These are phyloP conservation scores for zebrafish (Danio rerio) DNA, from an alignment of 2,113 vertebrate genomes.

Conservation along the genomic window GRCz12tu NC_133190.1:41913501-41914000, in stretches of 20 bases:
- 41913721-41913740: too few species aligned
- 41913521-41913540: not conserved
- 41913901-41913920: not conserved
- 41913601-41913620: not conserved
- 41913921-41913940: not conserved
- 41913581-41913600: too few species aligned
- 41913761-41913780: not conserved
- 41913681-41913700: too few species aligned
- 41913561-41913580: not conserved
- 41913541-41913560: not conserved
- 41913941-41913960: not conserved
- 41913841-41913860: too few species aligned
- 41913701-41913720: too few species aligned
- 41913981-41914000: conserved; percentile 95
- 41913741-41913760: too few species aligned
- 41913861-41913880: too few species aligned
- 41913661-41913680: too few species aligned
- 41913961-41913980: conserved; percentile 72
- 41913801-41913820: not conserved
- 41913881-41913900: not conserved
- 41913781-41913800: not conserved
- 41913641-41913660: too few species aligned
- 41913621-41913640: too few species aligned
- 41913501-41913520: not conserved
- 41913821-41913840: too few species aligned